These are phyloP conservation scores for Hyaena hyaena DNA, from an alignment of 2,113 vertebrate species.

Conservation along the genomic window DNA sequence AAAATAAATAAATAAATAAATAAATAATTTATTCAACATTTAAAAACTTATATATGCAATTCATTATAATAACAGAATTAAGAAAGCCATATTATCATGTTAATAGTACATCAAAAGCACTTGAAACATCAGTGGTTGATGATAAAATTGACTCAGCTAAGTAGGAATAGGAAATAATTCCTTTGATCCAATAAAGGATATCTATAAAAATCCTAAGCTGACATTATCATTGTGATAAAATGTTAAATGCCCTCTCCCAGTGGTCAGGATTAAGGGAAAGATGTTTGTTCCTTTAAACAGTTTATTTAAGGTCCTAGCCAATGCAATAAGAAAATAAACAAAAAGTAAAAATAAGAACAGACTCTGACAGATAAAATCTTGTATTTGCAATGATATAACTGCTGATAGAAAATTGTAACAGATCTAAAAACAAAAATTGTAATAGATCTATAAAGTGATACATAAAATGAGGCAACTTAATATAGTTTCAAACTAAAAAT, in stretches of 20 bases:
- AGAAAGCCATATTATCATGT: background rate
- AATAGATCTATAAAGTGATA: background rate
- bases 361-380: background rate
- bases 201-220: background rate
- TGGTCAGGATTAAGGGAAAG: no score
- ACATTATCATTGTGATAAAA: background rate
- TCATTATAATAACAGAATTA: no score
- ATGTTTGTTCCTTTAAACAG: no score
- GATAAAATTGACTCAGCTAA: background rate
- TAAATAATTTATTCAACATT: no score
- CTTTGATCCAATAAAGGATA: background rate
- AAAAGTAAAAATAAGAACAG: background rate
- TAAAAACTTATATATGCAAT: background rate
- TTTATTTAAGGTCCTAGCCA: no score
- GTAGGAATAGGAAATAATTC: background rate
- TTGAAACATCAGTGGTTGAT: background rate
- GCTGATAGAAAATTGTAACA: background rate
- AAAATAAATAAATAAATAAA: no score
- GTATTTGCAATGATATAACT: background rate
- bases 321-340: background rate
- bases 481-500: background rate
- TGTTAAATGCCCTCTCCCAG: background rate
- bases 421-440: no score
- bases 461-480: background rate
- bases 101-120: no score